These are phyloP conservation scores for Microcebus griseorufus DNA, from an alignment of 2,113 vertebrate genomes.

Conservation along the genomic window DNA sequence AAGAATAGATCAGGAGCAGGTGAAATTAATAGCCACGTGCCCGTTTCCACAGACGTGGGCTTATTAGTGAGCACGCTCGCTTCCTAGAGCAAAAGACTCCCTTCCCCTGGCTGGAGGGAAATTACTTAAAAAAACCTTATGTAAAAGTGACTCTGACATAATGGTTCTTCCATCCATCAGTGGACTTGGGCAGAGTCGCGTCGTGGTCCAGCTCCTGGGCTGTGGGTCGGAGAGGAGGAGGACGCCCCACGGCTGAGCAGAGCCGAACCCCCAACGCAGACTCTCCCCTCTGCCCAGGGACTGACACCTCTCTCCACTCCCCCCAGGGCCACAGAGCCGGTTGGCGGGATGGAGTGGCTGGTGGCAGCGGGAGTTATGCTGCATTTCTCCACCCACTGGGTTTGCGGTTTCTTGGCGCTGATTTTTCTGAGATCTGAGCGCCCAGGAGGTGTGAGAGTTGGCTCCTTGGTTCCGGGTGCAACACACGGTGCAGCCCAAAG, in stretches of 20 bases:
- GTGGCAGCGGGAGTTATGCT: neutral
- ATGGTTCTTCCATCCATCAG: slow-evolving; percentile 54
- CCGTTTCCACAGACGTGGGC: slow-evolving; percentile 85
- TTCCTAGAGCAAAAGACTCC: slow-evolving; percentile 80
- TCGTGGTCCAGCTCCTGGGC: neutral
- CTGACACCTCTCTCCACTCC: too few species aligned
- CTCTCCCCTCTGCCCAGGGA: neutral
- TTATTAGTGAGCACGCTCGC: slow-evolving; percentile 80
- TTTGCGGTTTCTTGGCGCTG: neutral
- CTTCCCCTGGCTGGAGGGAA: slow-evolving; percentile 78
- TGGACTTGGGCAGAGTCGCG: slow-evolving; percentile 62
- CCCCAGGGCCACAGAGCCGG: neutral
- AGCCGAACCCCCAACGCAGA: neutral
- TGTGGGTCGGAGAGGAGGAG: slow-evolving; percentile 27
- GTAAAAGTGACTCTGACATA: slow-evolving; percentile 72
- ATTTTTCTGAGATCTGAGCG: neutral
- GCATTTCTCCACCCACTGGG: neutral
- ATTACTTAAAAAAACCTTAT: slow-evolving; percentile 51
- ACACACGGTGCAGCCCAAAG: neutral
- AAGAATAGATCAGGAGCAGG: slow-evolving; percentile 83
- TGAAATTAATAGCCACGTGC: slow-evolving; percentile 82
- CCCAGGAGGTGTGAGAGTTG: neutral
- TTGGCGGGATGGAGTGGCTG: neutral
- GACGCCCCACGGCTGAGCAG: neutral
- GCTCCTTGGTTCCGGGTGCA: neutral